These are phyloP conservation scores for Hipposideros armiger DNA, from an alignment of 2,113 vertebrate genomes.

Conservation along the genomic window DNA sequence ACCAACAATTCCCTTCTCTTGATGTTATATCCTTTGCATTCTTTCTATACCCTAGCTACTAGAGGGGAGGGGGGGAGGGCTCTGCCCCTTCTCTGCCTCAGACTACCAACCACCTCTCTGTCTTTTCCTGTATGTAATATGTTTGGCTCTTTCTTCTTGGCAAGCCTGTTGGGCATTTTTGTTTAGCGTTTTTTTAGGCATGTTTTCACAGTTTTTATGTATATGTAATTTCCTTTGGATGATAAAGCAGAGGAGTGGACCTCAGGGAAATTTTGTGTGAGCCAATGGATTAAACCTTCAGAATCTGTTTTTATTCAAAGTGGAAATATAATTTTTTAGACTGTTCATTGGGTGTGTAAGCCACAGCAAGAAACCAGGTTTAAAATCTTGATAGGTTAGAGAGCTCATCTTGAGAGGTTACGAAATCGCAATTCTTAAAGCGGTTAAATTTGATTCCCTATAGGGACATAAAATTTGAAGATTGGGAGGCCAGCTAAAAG, in stretches of 20 bases:
- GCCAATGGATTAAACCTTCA: conserved; percentile 11
- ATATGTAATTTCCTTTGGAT: neutral
- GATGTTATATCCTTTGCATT: neutral
- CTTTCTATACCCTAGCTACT: neutral
- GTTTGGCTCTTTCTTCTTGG: conserved; percentile 13
- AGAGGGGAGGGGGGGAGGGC: neutral
- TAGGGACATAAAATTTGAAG: conserved; percentile 4
- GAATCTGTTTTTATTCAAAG: conserved; percentile 44
- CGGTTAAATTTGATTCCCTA: conserved; percentile 7
- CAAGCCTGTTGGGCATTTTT: neutral
- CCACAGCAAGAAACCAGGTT: neutral
- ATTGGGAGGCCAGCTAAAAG: neutral
- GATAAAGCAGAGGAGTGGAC: neutral
- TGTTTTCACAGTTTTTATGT: conserved; percentile 29
- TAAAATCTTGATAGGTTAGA: conserved; percentile 26
- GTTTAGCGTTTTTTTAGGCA: neutral
- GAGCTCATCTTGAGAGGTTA: conserved; percentile 23
- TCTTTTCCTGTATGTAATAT: neutral
- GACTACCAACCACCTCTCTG: neutral
- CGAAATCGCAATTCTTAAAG: neutral
- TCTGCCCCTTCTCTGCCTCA: neutral
- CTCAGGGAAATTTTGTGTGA: conserved; percentile 15
- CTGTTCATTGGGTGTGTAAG: conserved; percentile 9
- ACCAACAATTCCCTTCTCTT: neutral
- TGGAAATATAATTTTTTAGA: neutral